These are phyloP conservation scores for Heloderma charlesbogerti DNA, from an alignment of 2,113 vertebrate genomes.

Conservation along the genomic window DNA sequence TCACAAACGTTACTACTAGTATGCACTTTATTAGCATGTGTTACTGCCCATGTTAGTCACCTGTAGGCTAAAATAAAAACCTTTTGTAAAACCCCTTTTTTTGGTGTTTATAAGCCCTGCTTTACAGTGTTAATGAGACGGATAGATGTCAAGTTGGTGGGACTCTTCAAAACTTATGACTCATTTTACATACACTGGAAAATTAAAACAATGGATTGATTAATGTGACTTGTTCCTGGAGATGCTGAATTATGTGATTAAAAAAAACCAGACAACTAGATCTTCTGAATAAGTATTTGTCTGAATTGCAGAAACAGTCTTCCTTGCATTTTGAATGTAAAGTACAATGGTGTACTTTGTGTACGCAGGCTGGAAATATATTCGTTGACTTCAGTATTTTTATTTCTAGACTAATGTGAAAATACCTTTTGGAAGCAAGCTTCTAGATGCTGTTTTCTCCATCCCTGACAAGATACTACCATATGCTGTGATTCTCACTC, in stretches of 20 bases:
- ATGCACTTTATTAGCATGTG: not conserved
- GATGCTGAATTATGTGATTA: not conserved
- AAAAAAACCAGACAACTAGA: not conserved
- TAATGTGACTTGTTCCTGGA: not conserved
- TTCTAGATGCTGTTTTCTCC: slow-evolving; percentile 84
- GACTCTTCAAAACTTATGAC: not conserved
- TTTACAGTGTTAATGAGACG: not conserved
- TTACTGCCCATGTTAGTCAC: not conserved
- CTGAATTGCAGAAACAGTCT: not conserved
- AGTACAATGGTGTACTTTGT: not conserved
- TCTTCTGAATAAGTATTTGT: not conserved
- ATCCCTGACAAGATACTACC: slow-evolving; percentile 74
- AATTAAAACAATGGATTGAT: not conserved
- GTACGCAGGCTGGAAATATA: slow-evolving; percentile 2
- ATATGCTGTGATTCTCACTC: slow-evolving; percentile 87
- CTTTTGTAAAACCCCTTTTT: not conserved
- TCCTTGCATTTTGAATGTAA: not conserved
- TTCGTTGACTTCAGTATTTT: slow-evolving; percentile 43
- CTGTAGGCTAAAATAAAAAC: too few species aligned
- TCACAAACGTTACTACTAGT: not conserved
- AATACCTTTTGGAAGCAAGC: slow-evolving; percentile 87
- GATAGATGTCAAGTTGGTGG: not conserved
- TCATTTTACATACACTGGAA: not conserved
- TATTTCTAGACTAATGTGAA: slow-evolving; percentile 83
- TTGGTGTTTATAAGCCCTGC: not conserved